phyloP scores from a whole-genome alignment of 2,113 vertebrate genomes.

The Melospiza georgiana region DNA sequence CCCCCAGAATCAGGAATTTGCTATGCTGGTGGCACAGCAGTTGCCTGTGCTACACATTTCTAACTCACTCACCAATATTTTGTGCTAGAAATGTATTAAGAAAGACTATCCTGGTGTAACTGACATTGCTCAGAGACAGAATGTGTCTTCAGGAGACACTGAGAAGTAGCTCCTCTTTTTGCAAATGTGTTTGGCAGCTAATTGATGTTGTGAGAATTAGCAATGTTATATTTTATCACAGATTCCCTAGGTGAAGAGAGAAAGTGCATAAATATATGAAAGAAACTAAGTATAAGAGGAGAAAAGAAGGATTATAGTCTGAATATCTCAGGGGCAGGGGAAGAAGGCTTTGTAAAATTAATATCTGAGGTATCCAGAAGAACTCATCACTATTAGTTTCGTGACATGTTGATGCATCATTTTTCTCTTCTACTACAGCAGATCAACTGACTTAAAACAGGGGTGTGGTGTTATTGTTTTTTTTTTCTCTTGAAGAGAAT shows the following conservation, averaged over 20 bases:
- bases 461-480: neutral
- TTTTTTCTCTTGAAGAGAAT: neutral
- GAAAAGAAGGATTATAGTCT: neutral
- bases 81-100: neutral
- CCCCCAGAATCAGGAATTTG: neutral
- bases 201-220: neutral
- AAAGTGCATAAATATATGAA: neutral
- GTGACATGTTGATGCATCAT: neutral
- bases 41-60: neutral
- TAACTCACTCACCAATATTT: accelerated
- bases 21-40: neutral
- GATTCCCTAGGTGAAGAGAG: neutral
- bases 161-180: neutral
- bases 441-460: neutral
- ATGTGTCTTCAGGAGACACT: neutral
- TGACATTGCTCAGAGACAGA: neutral
- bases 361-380: neutral
- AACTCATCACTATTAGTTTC: neutral
- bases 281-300: neutral
- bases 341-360: neutral
- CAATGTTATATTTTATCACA: neutral
- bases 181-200: neutral
- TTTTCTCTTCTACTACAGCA: neutral
- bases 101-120: neutral
- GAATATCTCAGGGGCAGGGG: neutral